Evolutionary conservation across 1,140 invertebrate genomes (phyloP), one percentile per base, ranked within the genome.

Genomic region (Paralvinella palmiformis): DNA sequence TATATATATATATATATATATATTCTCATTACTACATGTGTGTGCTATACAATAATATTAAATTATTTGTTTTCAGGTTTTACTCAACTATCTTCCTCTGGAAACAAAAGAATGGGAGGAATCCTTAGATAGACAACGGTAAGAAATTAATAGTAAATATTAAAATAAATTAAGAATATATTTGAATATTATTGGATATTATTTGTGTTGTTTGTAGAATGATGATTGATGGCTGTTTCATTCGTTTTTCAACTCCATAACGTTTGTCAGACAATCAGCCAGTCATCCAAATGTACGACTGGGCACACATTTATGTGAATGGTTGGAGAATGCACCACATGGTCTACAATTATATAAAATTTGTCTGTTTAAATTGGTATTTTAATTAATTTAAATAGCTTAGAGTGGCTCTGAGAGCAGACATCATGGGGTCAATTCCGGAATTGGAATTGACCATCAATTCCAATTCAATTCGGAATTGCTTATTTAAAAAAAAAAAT

Each of bases 61-160:
- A 41, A 24, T 41, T 24, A 20, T 45, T 60, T 36, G n/a, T 13
- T 50, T 62, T 2, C 44, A 62, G 60, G 17, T 62, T 33, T 50
- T 62, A 22, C 60, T 62, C 4, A 52, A 50, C 27, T 63, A 63
- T 37, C 24, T 63, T 29, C 62, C 62, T 15, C n/a, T 63, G 17
- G 57, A 56, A 55, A 13, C 22, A 5, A 17, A 24, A 22, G 62
- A 63, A 41, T 63, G 62, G 62, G 41, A 36, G 24, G n/a, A 35
- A 27, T 52, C 36, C 24, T 32, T 63, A 15, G 29, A 63, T n/a
- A 57, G 57, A 57, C 50, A 63, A 41, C 58, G 62, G 62, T 63
- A 20, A 17, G 7, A 35, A 13, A 15, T 58, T 32, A 35, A 32
- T 7, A 13, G 10, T 35, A 27, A 27, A 17, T 15, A 35, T 15